phyloP scores from a whole-genome alignment of 2,888 invertebrate species.

The Sturmia bella region DNA sequence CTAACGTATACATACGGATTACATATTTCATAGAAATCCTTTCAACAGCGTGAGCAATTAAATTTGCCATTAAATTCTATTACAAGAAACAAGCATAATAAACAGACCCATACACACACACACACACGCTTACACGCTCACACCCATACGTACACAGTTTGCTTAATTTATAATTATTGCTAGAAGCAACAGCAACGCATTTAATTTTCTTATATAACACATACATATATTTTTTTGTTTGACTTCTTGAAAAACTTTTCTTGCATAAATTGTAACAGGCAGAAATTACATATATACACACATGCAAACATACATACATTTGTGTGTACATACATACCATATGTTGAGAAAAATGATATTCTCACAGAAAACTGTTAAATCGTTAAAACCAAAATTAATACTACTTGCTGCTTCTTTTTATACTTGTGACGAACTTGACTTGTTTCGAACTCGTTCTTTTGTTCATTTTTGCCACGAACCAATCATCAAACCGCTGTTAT shows the following conservation, averaged over 20 bases:
- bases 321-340: too few species aligned
- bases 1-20: not conserved
- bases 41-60: constrained; percentile 29
- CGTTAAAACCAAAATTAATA: too few species aligned
- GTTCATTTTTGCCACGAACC: too few species aligned
- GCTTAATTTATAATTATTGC: constrained; percentile 31
- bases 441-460: too few species aligned
- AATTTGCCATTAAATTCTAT: constrained; percentile 56
- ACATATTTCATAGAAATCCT: constrained; percentile 30
- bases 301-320: too few species aligned
- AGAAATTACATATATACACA: not conserved
- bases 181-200: constrained; percentile 20
- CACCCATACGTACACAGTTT: not conserved
- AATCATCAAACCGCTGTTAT: too few species aligned
- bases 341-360: too few species aligned
- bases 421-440: too few species aligned
- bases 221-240: constrained; percentile 17
- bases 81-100: constrained; percentile 18
- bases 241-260: not conserved
- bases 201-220: constrained; percentile 33
- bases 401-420: too few species aligned
- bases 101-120: not conserved
- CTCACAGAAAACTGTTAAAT: too few species aligned
- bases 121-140: not conserved
- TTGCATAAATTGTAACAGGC: constrained; percentile 47